Evolutionary conservation across 1,140 invertebrate genomes (phyloP), one percentile per base, ranked within the genome.

Genomic region (Panagrolaimus sp.): DNA sequence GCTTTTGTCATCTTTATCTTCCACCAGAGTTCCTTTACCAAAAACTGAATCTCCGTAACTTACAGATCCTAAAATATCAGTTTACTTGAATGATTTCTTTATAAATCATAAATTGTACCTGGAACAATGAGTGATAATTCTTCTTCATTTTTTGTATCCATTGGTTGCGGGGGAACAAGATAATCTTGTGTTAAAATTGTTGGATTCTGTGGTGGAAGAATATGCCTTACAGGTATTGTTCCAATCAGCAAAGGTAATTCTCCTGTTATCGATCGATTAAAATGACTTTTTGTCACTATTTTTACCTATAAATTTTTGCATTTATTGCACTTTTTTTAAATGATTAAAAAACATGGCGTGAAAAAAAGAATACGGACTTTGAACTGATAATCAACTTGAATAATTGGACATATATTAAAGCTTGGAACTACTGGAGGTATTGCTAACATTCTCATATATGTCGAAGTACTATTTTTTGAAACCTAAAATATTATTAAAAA

Each of bases 341-440:
- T 21, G 43, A 67, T 67, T 0, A 28, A 2, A 12, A 52, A 17
- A 1, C 47, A 43, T 67, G n/a, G 62, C 32, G 14, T 67, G 28
- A 67, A 67, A 24, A 64, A 17, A 64, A 45, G 15, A 58, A 47
- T 17, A 2, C 32, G 15, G 10, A 68, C 69, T 43, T 71, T 69
- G 14, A 71, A 46, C 14, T 62, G 70, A 43, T 71, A 71, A 43
- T 32, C 48, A n/a, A 71, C 70, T 63, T 72, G 69, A 17, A 71
- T 63, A 28, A 71, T 71, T 12, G 68, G 62, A 44, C 68, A 70
- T 32, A 70, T 44, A 45, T 70, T 70, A 43, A 70, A 70, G 9
- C 65, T 68, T 9, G 70, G 69, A 17, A 71, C 70, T 21, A 71
- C 69, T 52, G 70, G 67, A n/a, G 70, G 70, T 73, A 71, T 71